phyloP scores from a whole-genome alignment of 1,140 invertebrate genomes.

The Platorchestia sp. region DNA sequence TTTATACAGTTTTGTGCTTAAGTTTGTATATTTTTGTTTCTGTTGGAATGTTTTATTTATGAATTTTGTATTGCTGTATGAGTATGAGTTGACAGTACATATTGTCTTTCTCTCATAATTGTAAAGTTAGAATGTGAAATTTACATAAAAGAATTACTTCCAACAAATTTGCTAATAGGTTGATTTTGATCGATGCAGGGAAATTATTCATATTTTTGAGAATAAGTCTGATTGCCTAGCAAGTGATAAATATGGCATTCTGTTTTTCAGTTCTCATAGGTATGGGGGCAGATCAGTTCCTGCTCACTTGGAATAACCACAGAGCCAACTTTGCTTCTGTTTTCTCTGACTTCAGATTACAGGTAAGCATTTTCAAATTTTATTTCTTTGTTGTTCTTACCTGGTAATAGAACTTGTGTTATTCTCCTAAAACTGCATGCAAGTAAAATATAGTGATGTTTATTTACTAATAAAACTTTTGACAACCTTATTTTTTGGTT shows the following conservation, averaged over 20 bases:
- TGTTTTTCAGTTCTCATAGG: constrained; percentile 61
- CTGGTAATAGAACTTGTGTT: not conserved
- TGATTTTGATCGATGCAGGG: not conserved
- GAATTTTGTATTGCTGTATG: not conserved
- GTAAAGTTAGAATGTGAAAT: too few species aligned
- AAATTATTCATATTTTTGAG: not conserved
- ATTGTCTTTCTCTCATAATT: too few species aligned
- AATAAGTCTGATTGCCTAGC: not conserved
- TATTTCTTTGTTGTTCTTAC: not conserved
- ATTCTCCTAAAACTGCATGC: not conserved
- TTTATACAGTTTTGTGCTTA: too few species aligned
- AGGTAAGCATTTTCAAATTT: constrained; percentile 53
- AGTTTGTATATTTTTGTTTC: too few species aligned
- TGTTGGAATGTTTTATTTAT: not conserved
- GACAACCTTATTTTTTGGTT: too few species aligned
- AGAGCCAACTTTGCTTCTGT: constrained; percentile 90
- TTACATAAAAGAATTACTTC: too few species aligned
- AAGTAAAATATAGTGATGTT: not conserved
- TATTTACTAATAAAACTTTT: too few species aligned
- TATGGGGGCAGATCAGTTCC: constrained; percentile 80
- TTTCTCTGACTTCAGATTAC: constrained; percentile 66
- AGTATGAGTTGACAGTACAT: too few species aligned
- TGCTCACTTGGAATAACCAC: constrained; percentile 91
- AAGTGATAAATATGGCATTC: not conserved
- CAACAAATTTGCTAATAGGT: too few species aligned